A percentile compares a stretch with the other conserved stretches of the same genome.
phyloP scores from a whole-genome alignment of 2,888 invertebrate species.

The Margaritifera margaritifera region DNA sequence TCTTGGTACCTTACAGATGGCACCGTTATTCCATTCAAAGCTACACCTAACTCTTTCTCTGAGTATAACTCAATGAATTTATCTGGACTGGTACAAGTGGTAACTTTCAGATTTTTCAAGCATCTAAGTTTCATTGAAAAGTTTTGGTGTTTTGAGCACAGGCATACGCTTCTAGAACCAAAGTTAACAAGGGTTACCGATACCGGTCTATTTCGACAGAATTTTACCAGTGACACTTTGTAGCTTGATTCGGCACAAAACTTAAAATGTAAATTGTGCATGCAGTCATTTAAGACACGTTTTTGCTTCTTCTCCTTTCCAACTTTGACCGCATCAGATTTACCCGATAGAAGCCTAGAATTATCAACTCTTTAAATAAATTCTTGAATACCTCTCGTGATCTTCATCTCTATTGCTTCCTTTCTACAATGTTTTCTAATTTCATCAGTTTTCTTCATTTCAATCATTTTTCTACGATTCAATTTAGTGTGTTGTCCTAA shows the following conservation, averaged over 20 bases:
- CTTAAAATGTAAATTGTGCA: constrained; percentile 26
- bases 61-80: constrained; percentile 14
- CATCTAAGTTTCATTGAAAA: constrained; percentile 19
- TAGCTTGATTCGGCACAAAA: constrained; percentile 15
- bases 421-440: not conserved
- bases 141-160: constrained; percentile 30
- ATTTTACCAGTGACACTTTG: constrained; percentile 18
- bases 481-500: constrained; percentile 3
- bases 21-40: constrained; percentile 5
- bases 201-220: constrained; percentile 15
- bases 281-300: constrained; percentile 28
- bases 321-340: constrained; percentile 25
- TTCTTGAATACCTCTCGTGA: constrained; percentile 10
- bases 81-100: constrained; percentile 23
- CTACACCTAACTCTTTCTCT: constrained; percentile 9
- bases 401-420: not conserved
- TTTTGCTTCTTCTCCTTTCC: constrained; percentile 17
- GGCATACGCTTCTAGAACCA: constrained; percentile 17
- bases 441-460: not conserved
- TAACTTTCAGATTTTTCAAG: constrained; percentile 4
- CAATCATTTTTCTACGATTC: not conserved
- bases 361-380: constrained; percentile 32
- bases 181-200: constrained; percentile 17
- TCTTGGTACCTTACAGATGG: constrained; percentile 19
- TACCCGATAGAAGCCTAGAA: constrained; percentile 19